These are phyloP conservation scores for Scopus umbretta DNA, from an alignment of 2,113 vertebrate species.

Conservation along the genomic window DNA sequence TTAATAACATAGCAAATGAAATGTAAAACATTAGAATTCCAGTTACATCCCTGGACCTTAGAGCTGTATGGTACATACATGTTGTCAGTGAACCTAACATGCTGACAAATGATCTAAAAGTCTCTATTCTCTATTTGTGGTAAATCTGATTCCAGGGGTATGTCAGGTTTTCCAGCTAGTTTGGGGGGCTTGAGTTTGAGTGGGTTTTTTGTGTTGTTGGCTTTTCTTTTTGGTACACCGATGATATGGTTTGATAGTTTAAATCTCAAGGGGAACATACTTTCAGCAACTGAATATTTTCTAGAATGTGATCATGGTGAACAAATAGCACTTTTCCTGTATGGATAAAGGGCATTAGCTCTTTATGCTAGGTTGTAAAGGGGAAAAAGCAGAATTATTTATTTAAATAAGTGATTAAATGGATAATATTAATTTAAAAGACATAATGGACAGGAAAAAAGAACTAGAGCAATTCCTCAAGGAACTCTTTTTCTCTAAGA, in stretches of 20 bases:
- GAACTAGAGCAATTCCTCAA: background rate
- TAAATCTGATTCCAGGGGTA: background rate
- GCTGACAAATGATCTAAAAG: background rate
- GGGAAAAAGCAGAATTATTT: background rate
- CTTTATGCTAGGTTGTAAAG: background rate
- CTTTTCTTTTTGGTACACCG: background rate
- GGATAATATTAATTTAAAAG: background rate
- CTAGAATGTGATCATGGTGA: background rate
- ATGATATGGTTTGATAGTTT: background rate
- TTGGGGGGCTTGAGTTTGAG: background rate
- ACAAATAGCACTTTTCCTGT: background rate
- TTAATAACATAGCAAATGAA: background rate
- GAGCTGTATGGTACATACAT: background rate
- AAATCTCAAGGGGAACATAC: background rate
- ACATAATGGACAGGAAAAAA: background rate
- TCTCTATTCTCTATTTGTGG: background rate
- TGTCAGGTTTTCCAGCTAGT: background rate
- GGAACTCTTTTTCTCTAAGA: background rate
- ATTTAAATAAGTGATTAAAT: background rate
- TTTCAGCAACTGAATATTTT: background rate
- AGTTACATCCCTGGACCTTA: background rate
- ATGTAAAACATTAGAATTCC: background rate
- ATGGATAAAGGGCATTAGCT: background rate
- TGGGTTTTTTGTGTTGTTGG: rapidly evolving
- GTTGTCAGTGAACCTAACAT: background rate